These are phyloP conservation scores for Cephalopholis sonnerati DNA, from an alignment of 2,113 vertebrate species.

Conservation along the genomic window DNA sequence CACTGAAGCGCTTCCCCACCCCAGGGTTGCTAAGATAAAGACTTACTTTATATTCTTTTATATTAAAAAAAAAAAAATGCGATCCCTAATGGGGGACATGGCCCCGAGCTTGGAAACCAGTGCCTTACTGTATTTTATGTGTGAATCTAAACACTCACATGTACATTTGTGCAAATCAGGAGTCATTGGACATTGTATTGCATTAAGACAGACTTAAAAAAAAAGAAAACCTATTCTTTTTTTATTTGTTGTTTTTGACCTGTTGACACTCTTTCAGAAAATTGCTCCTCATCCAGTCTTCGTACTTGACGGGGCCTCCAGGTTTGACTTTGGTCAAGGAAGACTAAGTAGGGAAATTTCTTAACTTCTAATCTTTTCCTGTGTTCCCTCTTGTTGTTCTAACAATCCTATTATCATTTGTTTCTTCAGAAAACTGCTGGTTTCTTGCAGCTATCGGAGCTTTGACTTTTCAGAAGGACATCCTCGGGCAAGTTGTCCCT, in stretches of 20 bases:
- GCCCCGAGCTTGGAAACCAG: no score
- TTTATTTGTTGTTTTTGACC: neutral
- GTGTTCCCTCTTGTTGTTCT: rapidly evolving
- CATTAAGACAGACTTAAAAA: neutral
- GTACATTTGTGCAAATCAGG: no score
- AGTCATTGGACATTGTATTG: no score
- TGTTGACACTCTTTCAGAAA: conserved; percentile 54
- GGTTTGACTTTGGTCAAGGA: conserved; percentile 83
- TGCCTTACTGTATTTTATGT: no score
- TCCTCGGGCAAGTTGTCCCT: conserved; percentile 71
- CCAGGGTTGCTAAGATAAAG: no score
- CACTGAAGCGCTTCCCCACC: no score
- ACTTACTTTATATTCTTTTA: no score
- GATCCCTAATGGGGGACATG: no score
- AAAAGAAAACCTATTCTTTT: neutral
- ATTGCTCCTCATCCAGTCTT: conserved; percentile 63
- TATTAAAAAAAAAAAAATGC: no score
- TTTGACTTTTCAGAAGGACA: conserved; percentile 72
- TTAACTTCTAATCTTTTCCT: neutral
- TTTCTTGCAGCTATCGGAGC: conserved; percentile 85
- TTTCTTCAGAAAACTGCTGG: conserved; percentile 82
- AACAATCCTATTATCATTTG: neutral
- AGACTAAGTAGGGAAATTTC: conserved; percentile 63
- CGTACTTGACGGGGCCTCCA: conserved; percentile 72
- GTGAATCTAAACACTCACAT: no score